Evolutionary conservation across 1,140 invertebrate genomes (phyloP), one percentile per base, ranked within the genome.

Genomic region (Neomicropteryx cornuta): DNA sequence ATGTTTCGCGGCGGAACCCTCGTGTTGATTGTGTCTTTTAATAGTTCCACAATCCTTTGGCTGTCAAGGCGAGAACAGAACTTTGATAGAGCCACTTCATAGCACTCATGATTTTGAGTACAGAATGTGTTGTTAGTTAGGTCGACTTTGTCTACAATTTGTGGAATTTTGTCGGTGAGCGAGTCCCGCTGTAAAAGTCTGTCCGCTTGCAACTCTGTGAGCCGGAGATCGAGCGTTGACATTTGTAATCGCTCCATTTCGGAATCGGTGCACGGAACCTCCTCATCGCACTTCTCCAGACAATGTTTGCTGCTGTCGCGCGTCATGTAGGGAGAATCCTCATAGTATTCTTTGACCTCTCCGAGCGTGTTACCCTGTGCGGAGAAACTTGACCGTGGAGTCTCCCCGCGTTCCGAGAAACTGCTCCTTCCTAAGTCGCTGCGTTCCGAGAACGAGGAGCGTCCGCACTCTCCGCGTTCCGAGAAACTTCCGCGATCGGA

Each of bases 1-100:
- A 80, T 77, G 46, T 81, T 83, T 29, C 65, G 66, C 3, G 83
- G 81, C 3, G 85, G 81, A 23, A 86, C 80, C 34, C 77, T 76
- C 1, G 79, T 78, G 42, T 87, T 81, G 24, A 93, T 82, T 1
- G 84, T 80, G 42, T 83, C 76, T 54, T 88, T 87, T 5, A 94
- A 73, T 43, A 88, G 72, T 41, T 81, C 78, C 6, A 94, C 63
- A 39, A 94, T 87, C 30, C 87, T 77, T 29, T 77, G 73, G 1
- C 81, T 78, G 54, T 83, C 79, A 24, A 87, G 60, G 48, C 81
- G 75, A 10, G 83, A 84, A 53, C 83, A 88, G 29, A 83, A 75
- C 13, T 84, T 79, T 0, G 83, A 83, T n/a, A 90, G 57, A 14
- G 78, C 75, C 1, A 88, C 75, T 55, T 86, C 79, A 38, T 71